Percentiles rank a stretch among this genome's conserved stretches.
Conservation (phyloP, 2,888 invertebrate species). For the Phaedon cochleariae region DNA sequence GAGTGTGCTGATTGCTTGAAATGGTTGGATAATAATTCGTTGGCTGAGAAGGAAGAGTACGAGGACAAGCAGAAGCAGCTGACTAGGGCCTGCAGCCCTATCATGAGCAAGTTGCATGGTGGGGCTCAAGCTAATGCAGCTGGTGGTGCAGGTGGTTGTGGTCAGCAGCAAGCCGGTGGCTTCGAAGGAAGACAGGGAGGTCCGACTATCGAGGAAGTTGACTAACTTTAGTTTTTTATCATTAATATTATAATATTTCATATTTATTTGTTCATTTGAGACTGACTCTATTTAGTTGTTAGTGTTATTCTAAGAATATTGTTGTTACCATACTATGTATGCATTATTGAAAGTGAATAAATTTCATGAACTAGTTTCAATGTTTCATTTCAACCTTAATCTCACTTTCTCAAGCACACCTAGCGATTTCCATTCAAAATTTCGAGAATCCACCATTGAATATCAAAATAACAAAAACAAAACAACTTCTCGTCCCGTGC, state of each 20-base stretch:
- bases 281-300: too few species aligned
- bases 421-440: too few species aligned
- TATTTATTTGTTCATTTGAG: too few species aligned
- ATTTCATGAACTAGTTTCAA: too few species aligned
- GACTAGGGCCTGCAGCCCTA: slow-evolving; percentile 62
- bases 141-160: slow-evolving; percentile 31
- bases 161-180: slow-evolving; percentile 28
- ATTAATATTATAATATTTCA: background rate
- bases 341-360: too few species aligned
- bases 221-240: slow-evolving; percentile 12
- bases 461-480: too few species aligned
- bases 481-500: too few species aligned
- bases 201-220: slow-evolving; percentile 34
- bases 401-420: too few species aligned
- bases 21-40: slow-evolving; percentile 74
- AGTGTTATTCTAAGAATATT: too few species aligned
- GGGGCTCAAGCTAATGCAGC: slow-evolving; percentile 38
- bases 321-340: too few species aligned
- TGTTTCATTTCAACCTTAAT: too few species aligned
- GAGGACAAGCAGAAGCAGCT: slow-evolving; percentile 68
- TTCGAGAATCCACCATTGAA: too few species aligned
- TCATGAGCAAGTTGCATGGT: slow-evolving; percentile 68
- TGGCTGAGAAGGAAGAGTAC: slow-evolving; percentile 74
- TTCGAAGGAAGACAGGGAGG: slow-evolving; percentile 24
- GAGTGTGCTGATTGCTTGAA: slow-evolving; percentile 68